Evolutionary conservation across 2,888 invertebrate genomes (phyloP).

Genomic region (Sipha maydis): DNA sequence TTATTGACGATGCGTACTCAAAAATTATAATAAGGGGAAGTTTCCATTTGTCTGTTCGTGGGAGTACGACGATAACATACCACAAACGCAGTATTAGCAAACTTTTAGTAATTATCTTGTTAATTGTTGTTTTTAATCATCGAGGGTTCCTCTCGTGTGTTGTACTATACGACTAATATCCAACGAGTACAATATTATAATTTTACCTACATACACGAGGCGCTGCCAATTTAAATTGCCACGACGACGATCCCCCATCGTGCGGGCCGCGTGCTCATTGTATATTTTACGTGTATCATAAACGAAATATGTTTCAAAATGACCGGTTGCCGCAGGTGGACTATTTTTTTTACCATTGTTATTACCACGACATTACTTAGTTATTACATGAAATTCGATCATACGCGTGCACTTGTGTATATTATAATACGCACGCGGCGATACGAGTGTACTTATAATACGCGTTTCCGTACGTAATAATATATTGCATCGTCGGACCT

Average conservation of each 20-base stretch:
- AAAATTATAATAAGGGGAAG: too few relatives aligned
- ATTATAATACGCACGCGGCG: not conserved
- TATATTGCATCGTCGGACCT: not conserved
- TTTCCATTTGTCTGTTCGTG: too few relatives aligned
- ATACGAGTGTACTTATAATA: not conserved
- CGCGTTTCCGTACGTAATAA: not conserved
- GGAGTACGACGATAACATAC: too few relatives aligned
- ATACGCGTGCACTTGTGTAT: not conserved
- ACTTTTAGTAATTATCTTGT: too few relatives aligned
- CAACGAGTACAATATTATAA: too few relatives aligned
- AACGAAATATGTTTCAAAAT: not conserved
- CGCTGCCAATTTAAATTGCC: too few relatives aligned
- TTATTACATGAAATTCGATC: not conserved
- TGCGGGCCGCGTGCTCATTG: not conserved
- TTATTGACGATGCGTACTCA: too few relatives aligned
- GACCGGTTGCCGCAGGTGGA: not conserved
- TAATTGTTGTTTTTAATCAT: too few relatives aligned
- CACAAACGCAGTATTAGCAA: too few relatives aligned
- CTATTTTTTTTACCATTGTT: not conserved
- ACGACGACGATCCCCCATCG: not conserved
- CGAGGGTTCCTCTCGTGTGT: too few relatives aligned
- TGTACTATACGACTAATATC: too few relatives aligned
- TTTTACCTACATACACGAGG: too few relatives aligned
- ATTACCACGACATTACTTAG: not conserved
- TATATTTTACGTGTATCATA: not conserved